phyloP scores from a whole-genome alignment of 2,113 vertebrate genomes.

The Camelus dromedarius region DNA sequence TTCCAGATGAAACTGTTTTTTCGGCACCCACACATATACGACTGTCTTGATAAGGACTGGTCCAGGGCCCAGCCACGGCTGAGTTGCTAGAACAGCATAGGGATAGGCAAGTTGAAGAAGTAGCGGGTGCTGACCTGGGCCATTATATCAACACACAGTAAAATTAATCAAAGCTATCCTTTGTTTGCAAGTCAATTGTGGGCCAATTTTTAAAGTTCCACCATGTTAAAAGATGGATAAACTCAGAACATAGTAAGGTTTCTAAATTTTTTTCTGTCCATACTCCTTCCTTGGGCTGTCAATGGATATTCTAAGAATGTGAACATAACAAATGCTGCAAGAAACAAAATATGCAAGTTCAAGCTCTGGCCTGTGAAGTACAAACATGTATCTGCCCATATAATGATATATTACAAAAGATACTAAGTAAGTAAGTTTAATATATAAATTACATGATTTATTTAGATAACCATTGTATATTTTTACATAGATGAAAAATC shows the following conservation, averaged over 20 bases:
- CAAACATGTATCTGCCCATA: neutral
- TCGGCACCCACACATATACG: neutral
- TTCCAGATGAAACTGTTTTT: neutral
- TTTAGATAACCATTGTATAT: neutral
- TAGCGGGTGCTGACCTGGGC: rapidly evolving
- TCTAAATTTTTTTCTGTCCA: neutral
- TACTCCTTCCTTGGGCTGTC: neutral
- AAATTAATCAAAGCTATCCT: neutral
- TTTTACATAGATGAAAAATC: neutral
- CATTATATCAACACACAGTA: neutral
- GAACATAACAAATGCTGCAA: neutral
- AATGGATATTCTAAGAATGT: neutral
- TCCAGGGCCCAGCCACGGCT: neutral
- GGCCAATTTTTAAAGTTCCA: neutral
- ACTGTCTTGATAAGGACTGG: neutral
- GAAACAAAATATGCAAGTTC: neutral
- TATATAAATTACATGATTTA: neutral
- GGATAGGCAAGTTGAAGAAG: neutral
- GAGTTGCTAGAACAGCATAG: neutral
- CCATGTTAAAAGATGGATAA: neutral
- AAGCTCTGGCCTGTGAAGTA: neutral
- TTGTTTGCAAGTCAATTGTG: neutral
- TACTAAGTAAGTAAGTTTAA: neutral
- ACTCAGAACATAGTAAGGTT: neutral
- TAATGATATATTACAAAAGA: neutral